Conservation (phyloP, 1,140 invertebrate species). For the Ephestia elutella region DNA sequence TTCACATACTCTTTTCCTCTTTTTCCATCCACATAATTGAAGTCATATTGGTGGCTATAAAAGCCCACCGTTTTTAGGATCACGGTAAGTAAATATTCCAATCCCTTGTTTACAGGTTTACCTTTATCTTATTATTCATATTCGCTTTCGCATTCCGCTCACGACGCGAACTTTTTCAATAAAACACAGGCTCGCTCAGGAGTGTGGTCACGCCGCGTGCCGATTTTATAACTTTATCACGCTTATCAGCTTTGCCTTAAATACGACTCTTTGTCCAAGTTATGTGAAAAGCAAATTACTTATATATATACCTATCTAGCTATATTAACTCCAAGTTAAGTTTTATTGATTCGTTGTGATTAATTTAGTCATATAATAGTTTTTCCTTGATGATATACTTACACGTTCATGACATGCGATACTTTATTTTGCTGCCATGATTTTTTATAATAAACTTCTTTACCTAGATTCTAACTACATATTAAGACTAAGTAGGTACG, state of each 20-base stretch:
- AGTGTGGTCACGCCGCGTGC: slow-evolving; percentile 60
- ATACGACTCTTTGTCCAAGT: not conserved
- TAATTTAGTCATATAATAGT: too few species aligned
- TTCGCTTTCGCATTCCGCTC: slow-evolving; percentile 57
- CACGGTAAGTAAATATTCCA: not conserved
- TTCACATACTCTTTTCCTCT: too few species aligned
- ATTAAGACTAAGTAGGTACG: too few species aligned
- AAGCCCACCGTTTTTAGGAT: not conserved
- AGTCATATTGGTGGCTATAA: too few species aligned
- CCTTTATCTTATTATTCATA: slow-evolving; percentile 62
- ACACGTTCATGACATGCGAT: too few species aligned
- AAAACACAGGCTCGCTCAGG: slow-evolving; percentile 51
- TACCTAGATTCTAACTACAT: too few species aligned
- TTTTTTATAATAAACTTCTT: too few species aligned
- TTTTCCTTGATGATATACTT: too few species aligned
- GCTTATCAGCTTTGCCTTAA: not conserved
- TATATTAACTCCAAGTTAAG: not conserved
- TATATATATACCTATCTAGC: not conserved
- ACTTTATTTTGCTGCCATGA: too few species aligned
- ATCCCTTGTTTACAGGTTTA: slow-evolving; percentile 13
- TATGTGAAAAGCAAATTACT: not conserved
- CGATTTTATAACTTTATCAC: slow-evolving; percentile 70
- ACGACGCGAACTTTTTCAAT: slow-evolving; percentile 70
- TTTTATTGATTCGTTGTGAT: too few species aligned
- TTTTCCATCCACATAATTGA: too few species aligned